Conservation (phyloP, 1,140 invertebrate genomes). For the Chrysoperla carnea region DNA sequence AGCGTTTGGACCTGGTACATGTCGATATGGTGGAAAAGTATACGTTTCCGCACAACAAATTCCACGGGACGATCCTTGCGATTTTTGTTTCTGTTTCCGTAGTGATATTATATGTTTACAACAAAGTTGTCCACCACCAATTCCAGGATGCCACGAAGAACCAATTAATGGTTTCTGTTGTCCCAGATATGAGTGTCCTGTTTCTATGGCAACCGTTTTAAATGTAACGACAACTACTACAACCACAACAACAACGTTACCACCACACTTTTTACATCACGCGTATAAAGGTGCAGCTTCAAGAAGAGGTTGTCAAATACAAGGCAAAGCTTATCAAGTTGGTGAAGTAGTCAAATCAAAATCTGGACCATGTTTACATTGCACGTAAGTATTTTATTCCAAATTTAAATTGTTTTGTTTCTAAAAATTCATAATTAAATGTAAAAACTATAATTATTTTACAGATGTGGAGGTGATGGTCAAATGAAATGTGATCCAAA, state of each 20-base stretch:
- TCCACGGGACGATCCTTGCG: constrained; percentile 80
- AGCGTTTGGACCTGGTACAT: constrained; percentile 70
- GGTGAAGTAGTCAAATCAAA: constrained; percentile 66
- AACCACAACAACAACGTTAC: constrained; percentile 68
- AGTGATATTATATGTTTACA: constrained; percentile 90
- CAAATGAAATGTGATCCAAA: constrained; percentile 87
- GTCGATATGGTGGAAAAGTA: constrained; percentile 76
- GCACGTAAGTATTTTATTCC: constrained; percentile 54
- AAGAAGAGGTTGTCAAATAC: constrained; percentile 66
- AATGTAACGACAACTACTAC: constrained; percentile 70
- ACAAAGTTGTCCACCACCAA: constrained; percentile 87
- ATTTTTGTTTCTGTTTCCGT: constrained; percentile 94
- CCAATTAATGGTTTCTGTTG: constrained; percentile 86
- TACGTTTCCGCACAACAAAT: constrained; percentile 91
- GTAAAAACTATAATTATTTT: constrained; percentile 16
- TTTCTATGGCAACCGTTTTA: constrained; percentile 58
- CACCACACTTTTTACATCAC: constrained; percentile 60
- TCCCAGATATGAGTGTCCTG: constrained; percentile 83
- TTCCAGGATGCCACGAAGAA: constrained; percentile 76
- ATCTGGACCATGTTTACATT: constrained; percentile 79
- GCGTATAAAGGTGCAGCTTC: constrained; percentile 54
- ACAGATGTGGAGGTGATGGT: constrained; percentile 70
- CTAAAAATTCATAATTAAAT: neutral
- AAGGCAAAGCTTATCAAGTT: constrained; percentile 61
- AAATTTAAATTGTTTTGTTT: neutral